Evolutionary conservation across 2,113 vertebrate species (phyloP).

Genomic region (Tor tambroides): DNA sequence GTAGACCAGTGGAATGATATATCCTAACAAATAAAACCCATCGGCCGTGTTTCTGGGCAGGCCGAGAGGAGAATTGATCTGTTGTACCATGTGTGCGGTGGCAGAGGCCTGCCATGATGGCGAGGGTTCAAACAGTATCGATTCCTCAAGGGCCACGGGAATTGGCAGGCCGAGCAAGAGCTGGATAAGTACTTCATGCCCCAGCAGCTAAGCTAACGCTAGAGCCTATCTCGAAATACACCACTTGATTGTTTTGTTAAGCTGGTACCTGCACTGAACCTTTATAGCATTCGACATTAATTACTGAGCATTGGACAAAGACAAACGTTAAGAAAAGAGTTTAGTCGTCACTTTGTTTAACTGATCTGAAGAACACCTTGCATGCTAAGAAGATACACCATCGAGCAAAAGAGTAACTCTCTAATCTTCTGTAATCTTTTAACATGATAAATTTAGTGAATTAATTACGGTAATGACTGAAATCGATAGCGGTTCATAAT

Average conservation of each 20-base stretch:
- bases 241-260: slow-evolving; percentile 52
- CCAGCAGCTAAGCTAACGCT: slow-evolving; percentile 20
- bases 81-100: slow-evolving; percentile 41
- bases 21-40: slow-evolving; percentile 35
- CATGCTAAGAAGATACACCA: neutral
- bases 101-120: slow-evolving; percentile 36
- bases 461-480: slow-evolving; percentile 68
- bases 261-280: slow-evolving; percentile 9
- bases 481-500: slow-evolving; percentile 69
- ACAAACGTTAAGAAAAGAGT: neutral
- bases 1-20: neutral
- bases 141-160: slow-evolving; percentile 44
- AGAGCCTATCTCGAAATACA: slow-evolving; percentile 18
- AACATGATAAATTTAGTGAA: slow-evolving; percentile 55
- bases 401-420: neutral
- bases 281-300: neutral
- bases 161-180: slow-evolving; percentile 37
- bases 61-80: slow-evolving; percentile 48
- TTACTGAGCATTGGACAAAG: neutral
- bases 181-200: slow-evolving; percentile 49
- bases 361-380: neutral
- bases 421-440: slow-evolving; percentile 40
- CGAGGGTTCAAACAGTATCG: slow-evolving; percentile 55
- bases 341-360: neutral
- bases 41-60: slow-evolving; percentile 18